phyloP scores from a whole-genome alignment of 2,113 vertebrate genomes.

The Numenius arquata region DNA sequence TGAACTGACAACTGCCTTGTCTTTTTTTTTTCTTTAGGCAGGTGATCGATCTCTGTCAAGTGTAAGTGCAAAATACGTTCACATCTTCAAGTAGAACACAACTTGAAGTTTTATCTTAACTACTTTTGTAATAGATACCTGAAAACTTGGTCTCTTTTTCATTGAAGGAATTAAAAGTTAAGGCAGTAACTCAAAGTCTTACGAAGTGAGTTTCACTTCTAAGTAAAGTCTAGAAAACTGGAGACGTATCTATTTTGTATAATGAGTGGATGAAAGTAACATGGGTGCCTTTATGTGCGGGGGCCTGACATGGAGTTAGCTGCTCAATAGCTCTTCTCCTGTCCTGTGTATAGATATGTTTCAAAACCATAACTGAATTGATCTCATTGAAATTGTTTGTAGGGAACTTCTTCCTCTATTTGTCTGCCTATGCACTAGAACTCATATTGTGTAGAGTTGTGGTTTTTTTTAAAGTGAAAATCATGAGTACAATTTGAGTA shows the following conservation, averaged over 20 bases:
- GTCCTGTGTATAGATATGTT: neutral
- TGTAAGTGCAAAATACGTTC: conserved; percentile 79
- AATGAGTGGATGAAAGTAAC: neutral
- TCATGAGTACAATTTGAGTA: neutral
- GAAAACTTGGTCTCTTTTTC: neutral
- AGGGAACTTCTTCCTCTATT: neutral
- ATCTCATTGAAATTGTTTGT: neutral
- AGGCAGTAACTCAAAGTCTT: neutral
- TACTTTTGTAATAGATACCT: neutral
- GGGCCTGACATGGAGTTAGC: neutral
- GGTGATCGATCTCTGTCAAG: conserved; percentile 92
- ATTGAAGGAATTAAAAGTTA: neutral
- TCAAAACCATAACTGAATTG: neutral
- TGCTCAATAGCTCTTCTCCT: neutral
- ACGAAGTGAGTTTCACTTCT: neutral
- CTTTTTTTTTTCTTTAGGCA: conserved; percentile 75
- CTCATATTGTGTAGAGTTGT: neutral
- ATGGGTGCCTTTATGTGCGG: neutral
- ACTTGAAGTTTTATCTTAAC: neutral
- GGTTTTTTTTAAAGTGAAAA: neutral
- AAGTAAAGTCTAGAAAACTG: neutral
- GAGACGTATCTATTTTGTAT: neutral
- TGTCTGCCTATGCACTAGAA: neutral
- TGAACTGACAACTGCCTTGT: neutral
- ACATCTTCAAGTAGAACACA: neutral